phyloP scores from a whole-genome alignment of 1,140 invertebrate genomes.

The Arion vulgaris region DNA sequence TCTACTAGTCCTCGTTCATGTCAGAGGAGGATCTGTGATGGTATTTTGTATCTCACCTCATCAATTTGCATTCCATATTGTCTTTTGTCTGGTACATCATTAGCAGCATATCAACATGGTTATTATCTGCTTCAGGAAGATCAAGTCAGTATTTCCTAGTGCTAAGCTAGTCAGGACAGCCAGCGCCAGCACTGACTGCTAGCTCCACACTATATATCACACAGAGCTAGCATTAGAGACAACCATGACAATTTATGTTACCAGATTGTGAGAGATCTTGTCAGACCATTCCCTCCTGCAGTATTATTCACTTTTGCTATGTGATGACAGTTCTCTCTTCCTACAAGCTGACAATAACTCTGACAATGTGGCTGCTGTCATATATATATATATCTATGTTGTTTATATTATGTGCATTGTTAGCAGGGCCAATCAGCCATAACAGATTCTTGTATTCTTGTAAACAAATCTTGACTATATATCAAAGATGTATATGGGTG shows the following conservation, averaged over 20 bases:
- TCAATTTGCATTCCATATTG: constrained; percentile 22
- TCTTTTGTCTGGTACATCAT: neutral
- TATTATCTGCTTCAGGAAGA: too few species aligned
- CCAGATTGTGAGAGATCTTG: constrained; percentile 21
- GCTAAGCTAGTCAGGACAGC: too few species aligned
- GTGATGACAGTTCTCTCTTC: neutral
- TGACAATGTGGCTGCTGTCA: neutral
- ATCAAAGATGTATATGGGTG: neutral
- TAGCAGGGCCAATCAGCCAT: neutral
- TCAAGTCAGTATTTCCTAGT: too few species aligned
- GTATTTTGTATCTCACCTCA: constrained; percentile 13
- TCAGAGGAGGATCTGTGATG: constrained; percentile 7
- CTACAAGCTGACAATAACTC: neutral
- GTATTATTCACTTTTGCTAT: constrained; percentile 18
- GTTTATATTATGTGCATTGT: neutral
- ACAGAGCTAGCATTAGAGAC: neutral
- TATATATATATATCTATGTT: neutral
- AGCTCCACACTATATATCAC: too few species aligned
- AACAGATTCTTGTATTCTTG: neutral
- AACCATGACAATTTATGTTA: constrained; percentile 22
- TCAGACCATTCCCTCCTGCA: constrained; percentile 26
- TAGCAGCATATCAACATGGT: neutral
- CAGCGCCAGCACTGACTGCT: too few species aligned
- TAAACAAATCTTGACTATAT: neutral
- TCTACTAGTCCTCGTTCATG: neutral